These are phyloP conservation scores for Gastracanthus pulcherrimus DNA, from an alignment of 2,888 invertebrate genomes.

Conservation along the genomic window DNA sequence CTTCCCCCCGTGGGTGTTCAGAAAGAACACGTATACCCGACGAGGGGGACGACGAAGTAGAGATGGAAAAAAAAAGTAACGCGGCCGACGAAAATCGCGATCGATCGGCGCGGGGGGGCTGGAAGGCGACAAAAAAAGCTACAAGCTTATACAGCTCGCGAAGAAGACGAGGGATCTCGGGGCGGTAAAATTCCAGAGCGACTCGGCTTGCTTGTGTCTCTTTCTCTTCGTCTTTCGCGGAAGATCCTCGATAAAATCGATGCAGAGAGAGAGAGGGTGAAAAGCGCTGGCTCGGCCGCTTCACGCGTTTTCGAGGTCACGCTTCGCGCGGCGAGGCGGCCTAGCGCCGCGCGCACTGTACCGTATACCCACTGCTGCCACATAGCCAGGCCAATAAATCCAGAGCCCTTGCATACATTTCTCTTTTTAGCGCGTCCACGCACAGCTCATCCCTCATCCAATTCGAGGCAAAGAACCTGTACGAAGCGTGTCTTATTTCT, in stretches of 20 bases:
- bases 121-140: neutral
- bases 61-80: neutral
- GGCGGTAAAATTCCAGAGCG: no score
- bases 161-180: no score
- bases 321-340: constrained; percentile 10
- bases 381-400: no score
- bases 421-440: no score
- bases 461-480: no score
- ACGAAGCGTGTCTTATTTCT: no score
- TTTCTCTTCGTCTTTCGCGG: neutral
- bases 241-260: constrained; percentile 49
- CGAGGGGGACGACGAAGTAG: neutral
- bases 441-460: no score
- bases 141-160: neutral
- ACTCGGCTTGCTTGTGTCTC: no score
- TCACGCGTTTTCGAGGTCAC: constrained; percentile 50
- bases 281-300: constrained; percentile 2
- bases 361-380: no score
- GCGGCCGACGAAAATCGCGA: constrained; percentile 12
- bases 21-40: neutral
- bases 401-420: no score
- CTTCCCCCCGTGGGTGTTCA: no score
- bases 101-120: constrained; percentile 13
- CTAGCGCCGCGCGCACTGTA: no score
- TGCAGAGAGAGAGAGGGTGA: constrained; percentile 30